Evolutionary conservation across 2,888 invertebrate genomes (phyloP).

Genomic region (Aspidapion aeneum): DNA sequence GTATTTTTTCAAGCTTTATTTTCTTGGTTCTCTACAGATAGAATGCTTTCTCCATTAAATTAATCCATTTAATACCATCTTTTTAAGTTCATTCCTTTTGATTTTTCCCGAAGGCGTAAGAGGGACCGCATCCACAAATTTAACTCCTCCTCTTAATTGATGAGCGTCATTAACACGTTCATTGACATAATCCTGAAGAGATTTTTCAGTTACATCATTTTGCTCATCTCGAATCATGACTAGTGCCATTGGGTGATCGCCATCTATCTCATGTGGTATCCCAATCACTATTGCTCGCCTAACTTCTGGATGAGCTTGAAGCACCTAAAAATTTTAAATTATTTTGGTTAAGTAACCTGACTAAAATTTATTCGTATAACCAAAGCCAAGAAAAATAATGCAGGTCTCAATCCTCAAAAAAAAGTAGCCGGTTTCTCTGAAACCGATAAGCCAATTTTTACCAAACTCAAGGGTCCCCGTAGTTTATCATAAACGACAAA

Average conservation of each 20-base stretch:
- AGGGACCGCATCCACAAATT: slow-evolving; percentile 36
- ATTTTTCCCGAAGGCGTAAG: slow-evolving; percentile 43
- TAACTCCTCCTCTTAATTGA: slow-evolving; percentile 40
- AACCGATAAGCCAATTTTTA: no score
- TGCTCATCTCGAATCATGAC: slow-evolving; percentile 22
- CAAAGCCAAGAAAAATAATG: no score
- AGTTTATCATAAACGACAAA: no score
- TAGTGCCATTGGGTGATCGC: slow-evolving; percentile 40
- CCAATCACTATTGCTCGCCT: slow-evolving; percentile 37
- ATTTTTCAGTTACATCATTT: slow-evolving; percentile 27
- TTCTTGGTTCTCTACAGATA: no score
- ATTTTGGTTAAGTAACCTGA: no score
- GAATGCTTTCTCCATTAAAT: no score
- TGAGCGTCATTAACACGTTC: slow-evolving; percentile 38
- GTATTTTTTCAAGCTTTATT: no score
- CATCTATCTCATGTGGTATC: slow-evolving; percentile 39
- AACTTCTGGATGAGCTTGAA: slow-evolving; percentile 40
- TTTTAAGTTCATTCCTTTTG: slow-evolving; percentile 29
- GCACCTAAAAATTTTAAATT: slow-evolving; percentile 26
- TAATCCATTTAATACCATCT: slow-evolving; percentile 29
- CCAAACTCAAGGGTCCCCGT: no score
- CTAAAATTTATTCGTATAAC: no score
- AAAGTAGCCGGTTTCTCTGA: no score
- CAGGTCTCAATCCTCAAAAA: no score
- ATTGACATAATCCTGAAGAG: slow-evolving; percentile 36